Evolutionary conservation across 2,888 invertebrate species (phyloP), one percentile per base, ranked within the genome.

Genomic region (Aleiodes leptofemur): DNA sequence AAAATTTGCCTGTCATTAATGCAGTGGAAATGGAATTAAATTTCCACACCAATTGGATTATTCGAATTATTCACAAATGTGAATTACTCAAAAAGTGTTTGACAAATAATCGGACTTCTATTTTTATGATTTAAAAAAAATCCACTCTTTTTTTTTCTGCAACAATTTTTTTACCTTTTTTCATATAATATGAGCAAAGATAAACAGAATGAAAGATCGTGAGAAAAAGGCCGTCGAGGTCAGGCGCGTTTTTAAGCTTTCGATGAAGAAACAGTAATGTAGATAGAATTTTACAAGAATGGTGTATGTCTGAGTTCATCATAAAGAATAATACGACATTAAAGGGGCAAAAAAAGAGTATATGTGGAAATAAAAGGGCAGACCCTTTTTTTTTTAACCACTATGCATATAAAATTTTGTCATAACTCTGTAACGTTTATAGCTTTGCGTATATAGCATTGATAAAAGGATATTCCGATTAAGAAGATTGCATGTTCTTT

Each of bases 181-280:
- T 11, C 34, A 9, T 6, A n/a, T 7, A 3, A 34, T 59, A 59
- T 59, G 11, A 31, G n/a, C 6, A 14, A 31, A 34, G 16, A 31
- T 11, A 5, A 5, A 11, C 11, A 11, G 38, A 14, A 14, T n/a
- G 38, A n/a, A 38, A 38, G 34, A 61, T 38, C 64, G 43, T 43
- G 64, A 9, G 48, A 43, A 16, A 43, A 56, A 56, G 38, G 59
- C 43, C 51, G 9, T 68, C 16, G 57, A 72, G 59, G 75, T 66
- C 75, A 74, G 55, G 43, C 55, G 50, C 11, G 56, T 66, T 71
- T 75, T 75, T 68, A 75, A 75, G 75, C 75, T 72, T 38, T 55
- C 13, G 50, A 48, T 55, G 43, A 43, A 56, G 71, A 51, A 73
- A 56, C 29, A 56, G 66, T 55, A 23, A 59, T 50, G 59, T 34